Percentiles rank a stretch among this genome's conserved stretches.
phyloP scores from a whole-genome alignment of 2,113 vertebrate species.

The Prunella fulvescens region DNA sequence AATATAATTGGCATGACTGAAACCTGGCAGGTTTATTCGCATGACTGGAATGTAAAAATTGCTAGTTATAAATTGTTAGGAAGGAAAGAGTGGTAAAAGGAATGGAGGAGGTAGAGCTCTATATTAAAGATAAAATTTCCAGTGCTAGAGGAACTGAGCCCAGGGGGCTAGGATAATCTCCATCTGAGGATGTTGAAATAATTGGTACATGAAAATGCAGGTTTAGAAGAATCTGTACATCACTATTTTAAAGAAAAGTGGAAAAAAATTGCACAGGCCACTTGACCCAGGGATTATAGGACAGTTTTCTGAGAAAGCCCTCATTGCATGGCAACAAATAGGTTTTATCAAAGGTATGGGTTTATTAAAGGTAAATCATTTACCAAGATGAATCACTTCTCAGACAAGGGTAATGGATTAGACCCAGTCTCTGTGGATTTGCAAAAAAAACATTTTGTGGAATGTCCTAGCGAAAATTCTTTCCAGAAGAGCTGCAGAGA shows the following conservation, averaged over 20 bases:
- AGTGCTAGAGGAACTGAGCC: neutral
- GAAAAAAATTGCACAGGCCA: neutral
- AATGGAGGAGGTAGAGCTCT: neutral
- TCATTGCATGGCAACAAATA: neutral
- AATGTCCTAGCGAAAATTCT: neutral
- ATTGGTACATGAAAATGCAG: slow-evolving; percentile 31
- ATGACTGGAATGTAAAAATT: slow-evolving; percentile 47
- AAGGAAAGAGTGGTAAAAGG: neutral
- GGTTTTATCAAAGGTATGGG: neutral
- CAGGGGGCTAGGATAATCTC: neutral
- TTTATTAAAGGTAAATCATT: neutral
- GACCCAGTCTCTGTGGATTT: neutral
- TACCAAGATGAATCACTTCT: neutral
- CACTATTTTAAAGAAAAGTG: neutral
- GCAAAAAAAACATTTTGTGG: neutral
- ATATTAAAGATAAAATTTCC: slow-evolving; percentile 25
- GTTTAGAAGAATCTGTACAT: neutral
- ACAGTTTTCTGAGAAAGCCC: neutral
- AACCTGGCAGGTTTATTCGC: slow-evolving; percentile 10
- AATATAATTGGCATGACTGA: slow-evolving; percentile 48
- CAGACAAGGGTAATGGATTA: neutral
- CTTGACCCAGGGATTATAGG: neutral
- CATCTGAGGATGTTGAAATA: slow-evolving; percentile 14
- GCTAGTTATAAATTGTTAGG: slow-evolving; percentile 4
- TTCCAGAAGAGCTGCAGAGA: neutral